These are phyloP conservation scores for Lasius platythorax DNA, from an alignment of 2,888 invertebrate species.

Conservation along the genomic window DNA sequence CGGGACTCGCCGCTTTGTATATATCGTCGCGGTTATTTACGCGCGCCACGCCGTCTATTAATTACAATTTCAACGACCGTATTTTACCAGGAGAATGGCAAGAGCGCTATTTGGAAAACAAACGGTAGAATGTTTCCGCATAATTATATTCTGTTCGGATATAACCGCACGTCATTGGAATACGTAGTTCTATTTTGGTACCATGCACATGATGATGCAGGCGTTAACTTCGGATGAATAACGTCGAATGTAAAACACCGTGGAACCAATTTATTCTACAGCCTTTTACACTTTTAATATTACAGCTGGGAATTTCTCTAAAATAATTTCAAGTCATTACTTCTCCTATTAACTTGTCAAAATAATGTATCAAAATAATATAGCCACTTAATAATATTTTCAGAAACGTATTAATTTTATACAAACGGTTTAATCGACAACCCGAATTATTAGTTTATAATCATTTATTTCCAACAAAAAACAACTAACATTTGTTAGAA, in stretches of 20 bases:
- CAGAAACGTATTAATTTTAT: constrained; percentile 1
- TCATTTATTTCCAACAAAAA: neutral
- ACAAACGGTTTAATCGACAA: neutral
- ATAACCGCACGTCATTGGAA: constrained; percentile 26
- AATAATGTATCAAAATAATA: neutral
- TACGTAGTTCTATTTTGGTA: constrained; percentile 32
- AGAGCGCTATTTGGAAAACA: constrained; percentile 48
- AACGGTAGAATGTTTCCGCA: constrained; percentile 59
- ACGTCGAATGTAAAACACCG: neutral
- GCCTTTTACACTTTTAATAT: neutral
- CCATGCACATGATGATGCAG: constrained; percentile 15
- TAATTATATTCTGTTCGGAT: constrained; percentile 47
- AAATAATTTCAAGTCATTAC: neutral
- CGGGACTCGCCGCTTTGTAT: constrained; percentile 68
- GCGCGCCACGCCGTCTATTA: constrained; percentile 62
- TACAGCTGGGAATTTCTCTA: no score
- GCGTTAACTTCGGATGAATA: constrained; percentile 30
- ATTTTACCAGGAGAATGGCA: constrained; percentile 46
- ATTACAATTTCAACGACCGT: constrained; percentile 70
- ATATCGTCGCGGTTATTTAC: constrained; percentile 72
- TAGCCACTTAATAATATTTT: neutral
- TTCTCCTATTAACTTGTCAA: neutral
- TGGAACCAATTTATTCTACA: neutral
- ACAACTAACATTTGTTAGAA: neutral
- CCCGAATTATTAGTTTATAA: neutral